phyloP scores from a whole-genome alignment of 37 sponge, comb jelly and placozoan species.

The Agelas oroides region DNA sequence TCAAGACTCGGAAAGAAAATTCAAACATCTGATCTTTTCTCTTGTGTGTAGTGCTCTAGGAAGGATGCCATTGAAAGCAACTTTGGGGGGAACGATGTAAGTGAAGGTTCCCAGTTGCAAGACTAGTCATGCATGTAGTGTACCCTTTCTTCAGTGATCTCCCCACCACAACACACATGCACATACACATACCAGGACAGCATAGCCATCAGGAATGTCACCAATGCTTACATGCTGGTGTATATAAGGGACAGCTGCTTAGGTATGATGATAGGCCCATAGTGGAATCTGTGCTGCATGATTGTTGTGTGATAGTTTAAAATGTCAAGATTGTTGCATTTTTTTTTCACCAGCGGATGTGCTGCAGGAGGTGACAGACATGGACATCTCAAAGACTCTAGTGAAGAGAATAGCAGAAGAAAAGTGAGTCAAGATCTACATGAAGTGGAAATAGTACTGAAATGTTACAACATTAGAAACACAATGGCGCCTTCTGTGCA shows the following conservation, averaged over 20 bases:
- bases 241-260: slow-evolving; percentile 86
- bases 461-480: no score
- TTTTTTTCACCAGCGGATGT: slow-evolving; percentile 50
- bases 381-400: slow-evolving; percentile 83
- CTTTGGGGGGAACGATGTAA: slow-evolving; percentile 91
- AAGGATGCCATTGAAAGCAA: slow-evolving; percentile 97
- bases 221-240: slow-evolving; percentile 99
- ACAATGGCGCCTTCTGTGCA: no score
- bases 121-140: no score
- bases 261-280: no score
- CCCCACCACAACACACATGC: no score
- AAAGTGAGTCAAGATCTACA: slow-evolving; percentile 64
- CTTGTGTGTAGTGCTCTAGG: slow-evolving; percentile 67
- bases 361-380: slow-evolving; percentile 75
- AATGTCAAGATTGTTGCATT: no score
- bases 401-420: slow-evolving; percentile 87
- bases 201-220: slow-evolving; percentile 82
- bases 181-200: slow-evolving; percentile 38
- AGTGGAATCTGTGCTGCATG: neutral
- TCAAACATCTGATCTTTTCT: no score
- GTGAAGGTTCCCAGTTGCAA: no score
- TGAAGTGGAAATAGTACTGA: no score
- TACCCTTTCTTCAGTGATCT: neutral
- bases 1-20: neutral
- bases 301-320: neutral